Evolutionary conservation across 2,797 vertebrate genomes (phyloP), one percentile per base, ranked within the genome.

Genomic region (Hemitrygon akajei): DNA sequence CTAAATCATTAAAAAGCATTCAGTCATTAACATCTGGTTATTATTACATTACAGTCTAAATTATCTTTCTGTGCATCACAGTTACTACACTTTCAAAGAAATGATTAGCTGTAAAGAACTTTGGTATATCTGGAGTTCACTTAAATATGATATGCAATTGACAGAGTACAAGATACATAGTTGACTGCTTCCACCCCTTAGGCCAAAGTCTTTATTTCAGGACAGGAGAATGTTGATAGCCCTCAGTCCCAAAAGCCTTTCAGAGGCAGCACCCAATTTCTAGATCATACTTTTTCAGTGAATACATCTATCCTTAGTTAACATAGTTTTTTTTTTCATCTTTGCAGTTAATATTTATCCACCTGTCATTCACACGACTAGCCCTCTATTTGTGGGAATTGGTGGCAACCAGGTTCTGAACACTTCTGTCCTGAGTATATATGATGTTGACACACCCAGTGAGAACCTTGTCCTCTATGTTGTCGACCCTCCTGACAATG

Each of bases 321-420:
- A 93, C 66, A 75, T 11, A 40, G 6, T n/a, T 20, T 34, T 34
- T 94, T 34, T 75, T 12, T 84, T 7, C 73, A 22, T 93, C 66
- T 89, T 34, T 94, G 40, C 94, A 99, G 99, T 91, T 63, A 96
- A 97, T 95, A 93, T 77, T 75, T 96, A 94, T 2, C 94, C 96
- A 2, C 97, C 94, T 0, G 94, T 94, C 91, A 97, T 98, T 92
- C 96, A 93, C 0, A 95, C 96, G 91, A 97, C 96, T 77, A 95
- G 97, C 0, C 97, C 97, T 18, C 95, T 99, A 73, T 95, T 95
- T 84, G 97, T 99, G 16, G 97, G 96, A 0, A 96, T 99, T 0
- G 98, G 97, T 0, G 97, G 97, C 0, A 94, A 95, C 0, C 96
- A 95, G 82, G 96, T 97, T 0, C 95, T 99, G 30, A 95, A 95